Conservation (phyloP, 53 echinoderm and acorn worm genomes). For the Paelopatides confundens region DNA sequence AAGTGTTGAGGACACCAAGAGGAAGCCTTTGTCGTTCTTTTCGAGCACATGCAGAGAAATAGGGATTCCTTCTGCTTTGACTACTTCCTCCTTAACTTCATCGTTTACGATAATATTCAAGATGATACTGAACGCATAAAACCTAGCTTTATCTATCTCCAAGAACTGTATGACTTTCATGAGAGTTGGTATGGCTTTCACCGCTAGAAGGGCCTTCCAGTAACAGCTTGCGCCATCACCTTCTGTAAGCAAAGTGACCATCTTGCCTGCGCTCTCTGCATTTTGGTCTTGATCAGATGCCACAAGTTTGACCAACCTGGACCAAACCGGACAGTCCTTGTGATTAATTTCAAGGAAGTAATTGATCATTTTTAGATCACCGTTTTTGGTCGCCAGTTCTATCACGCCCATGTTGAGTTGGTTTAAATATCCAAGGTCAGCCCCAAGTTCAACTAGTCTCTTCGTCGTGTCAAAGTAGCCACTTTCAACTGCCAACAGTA, state of each 20-base stretch:
- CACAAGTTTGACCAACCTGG: conserved; percentile 79
- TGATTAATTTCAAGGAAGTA: conserved; percentile 84
- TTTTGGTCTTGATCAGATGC: conserved; percentile 79
- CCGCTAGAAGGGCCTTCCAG: conserved; percentile 77
- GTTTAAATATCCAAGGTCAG: conserved; percentile 87
- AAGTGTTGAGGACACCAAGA: conserved; percentile 77
- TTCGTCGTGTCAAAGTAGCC: conserved; percentile 87
- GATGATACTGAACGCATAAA: conserved; percentile 79
- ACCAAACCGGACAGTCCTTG: conserved; percentile 88
- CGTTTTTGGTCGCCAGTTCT: conserved; percentile 78
- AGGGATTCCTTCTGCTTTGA: conserved; percentile 81
- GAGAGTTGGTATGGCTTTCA: conserved; percentile 67
- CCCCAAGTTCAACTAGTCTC: conserved; percentile 82
- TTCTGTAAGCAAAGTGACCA: conserved; percentile 75
- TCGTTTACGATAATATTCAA: conserved; percentile 78
- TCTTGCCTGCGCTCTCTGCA: conserved; percentile 85
- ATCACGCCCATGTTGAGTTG: conserved; percentile 80
- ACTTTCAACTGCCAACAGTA: conserved; percentile 92
- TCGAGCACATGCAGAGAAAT: conserved; percentile 75
- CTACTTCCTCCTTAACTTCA: conserved; percentile 86
- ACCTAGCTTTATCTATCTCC: conserved; percentile 78
- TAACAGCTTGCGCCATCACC: conserved; percentile 51
- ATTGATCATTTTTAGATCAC: conserved; percentile 75
- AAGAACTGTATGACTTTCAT: conserved; percentile 91
- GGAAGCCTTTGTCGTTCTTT: conserved; percentile 72